Percentiles rank a stretch among this genome's conserved stretches.
phyloP scores from a whole-genome alignment of 2,888 invertebrate genomes.

The Hypomecis atomaria region DNA sequence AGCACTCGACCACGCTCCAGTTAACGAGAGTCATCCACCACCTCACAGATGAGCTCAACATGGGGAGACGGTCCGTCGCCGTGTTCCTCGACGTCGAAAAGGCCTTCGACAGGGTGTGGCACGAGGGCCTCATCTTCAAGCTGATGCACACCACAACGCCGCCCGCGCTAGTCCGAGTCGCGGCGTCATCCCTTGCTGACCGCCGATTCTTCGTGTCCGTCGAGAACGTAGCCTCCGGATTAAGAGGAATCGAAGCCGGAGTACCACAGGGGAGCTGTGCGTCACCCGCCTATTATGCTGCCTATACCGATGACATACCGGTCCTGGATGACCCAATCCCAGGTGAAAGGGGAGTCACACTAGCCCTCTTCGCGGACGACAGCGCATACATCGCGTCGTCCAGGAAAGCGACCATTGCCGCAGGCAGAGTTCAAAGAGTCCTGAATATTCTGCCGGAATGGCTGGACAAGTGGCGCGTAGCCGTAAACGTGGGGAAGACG shows the following conservation, averaged over 20 bases:
- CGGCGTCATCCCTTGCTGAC: slow-evolving; percentile 38
- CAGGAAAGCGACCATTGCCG: background rate
- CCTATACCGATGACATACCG: slow-evolving; percentile 42
- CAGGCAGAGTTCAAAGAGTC: background rate
- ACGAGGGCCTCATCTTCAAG: slow-evolving; percentile 47
- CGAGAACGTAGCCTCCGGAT: slow-evolving; percentile 19
- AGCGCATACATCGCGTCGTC: slow-evolving; percentile 16
- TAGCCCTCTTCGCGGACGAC: slow-evolving; percentile 23
- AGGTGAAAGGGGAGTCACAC: slow-evolving; percentile 7
- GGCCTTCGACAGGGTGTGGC: slow-evolving; percentile 51
- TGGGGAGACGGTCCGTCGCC: slow-evolving; percentile 28
- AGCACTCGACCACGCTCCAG: slow-evolving; percentile 47
- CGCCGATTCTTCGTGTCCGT: slow-evolving; percentile 40
- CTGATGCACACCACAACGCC: slow-evolving; percentile 28
- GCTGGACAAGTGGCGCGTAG: slow-evolving; percentile 32
- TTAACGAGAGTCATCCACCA: slow-evolving; percentile 46
- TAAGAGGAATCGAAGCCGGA: background rate
- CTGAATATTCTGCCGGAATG: slow-evolving; percentile 41
- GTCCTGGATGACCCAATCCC: slow-evolving; percentile 2
- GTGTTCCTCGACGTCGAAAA: slow-evolving; percentile 33
- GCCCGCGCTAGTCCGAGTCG: slow-evolving; percentile 17
- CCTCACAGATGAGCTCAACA: slow-evolving; percentile 34
- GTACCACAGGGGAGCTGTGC: slow-evolving; percentile 19
- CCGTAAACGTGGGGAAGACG: slow-evolving; percentile 41
- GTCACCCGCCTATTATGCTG: slow-evolving; percentile 37